Evolutionary conservation across 2,888 invertebrate species (phyloP), one percentile per base, ranked within the genome.

Genomic region (Mythimna ferrago): DNA sequence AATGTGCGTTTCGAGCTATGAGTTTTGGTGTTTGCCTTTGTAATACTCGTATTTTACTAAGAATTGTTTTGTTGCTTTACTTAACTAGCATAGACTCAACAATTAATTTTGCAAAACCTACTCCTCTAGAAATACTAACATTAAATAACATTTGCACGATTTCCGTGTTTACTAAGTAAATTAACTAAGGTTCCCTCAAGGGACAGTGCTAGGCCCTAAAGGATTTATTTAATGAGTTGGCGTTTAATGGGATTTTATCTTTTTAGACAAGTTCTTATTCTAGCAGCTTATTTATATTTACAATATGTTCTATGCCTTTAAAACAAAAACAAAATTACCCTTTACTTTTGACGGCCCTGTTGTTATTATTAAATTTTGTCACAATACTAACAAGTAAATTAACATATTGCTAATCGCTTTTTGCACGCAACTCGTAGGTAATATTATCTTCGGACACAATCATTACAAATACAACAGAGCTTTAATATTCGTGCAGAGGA

Each of bases 361-460:
- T 69, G 21, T 57, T 56, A 73, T 57, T 35, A 51, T 51, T 16
- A 48, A 11, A 48, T 54, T 21, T 58, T 61, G 35, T 66, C 54
- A 51, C 51, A 32, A 21, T 7, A 62, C 58, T 62, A 69, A 81
- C 71, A 71, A 80, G 63, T 66, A 44, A 71, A 80, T 77, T 77
- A 81, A 77, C 81, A 77, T 73, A 65, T 77, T 66, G 41, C 73
- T 77, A 81, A 81, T 81, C 56, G 78, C 63, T 66, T 72, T 66
- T 69, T 60, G 69, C 77, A 81, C 57, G 81, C 69, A 69, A 48
- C 5, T 41, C 21, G 54, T 62, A 38, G 38, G 38, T 38, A 76
- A 67, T 71, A 72, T 53, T 64, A 77, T 67, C 64, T 21, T 21
- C 26, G 19, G 48, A 54, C 61, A 68, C 62, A 78, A 66, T 58